Conservation (phyloP, 2,888 invertebrate species). For the Apotomis turbidana region DNA sequence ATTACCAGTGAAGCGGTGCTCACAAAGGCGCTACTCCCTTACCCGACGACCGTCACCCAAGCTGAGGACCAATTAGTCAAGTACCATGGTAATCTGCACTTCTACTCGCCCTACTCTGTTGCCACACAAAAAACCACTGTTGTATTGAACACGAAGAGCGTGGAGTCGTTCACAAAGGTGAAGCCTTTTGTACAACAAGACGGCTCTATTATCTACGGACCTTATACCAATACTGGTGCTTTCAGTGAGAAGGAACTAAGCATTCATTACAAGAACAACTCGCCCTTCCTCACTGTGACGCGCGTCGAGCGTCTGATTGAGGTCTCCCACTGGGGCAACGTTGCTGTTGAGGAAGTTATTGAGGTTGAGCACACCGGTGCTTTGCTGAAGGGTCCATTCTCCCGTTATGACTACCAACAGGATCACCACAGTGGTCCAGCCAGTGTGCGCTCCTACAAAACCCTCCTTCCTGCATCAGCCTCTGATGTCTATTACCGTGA, state of each 20-base stretch:
- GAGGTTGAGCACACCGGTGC: conserved; percentile 97
- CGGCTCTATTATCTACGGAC: conserved; percentile 93
- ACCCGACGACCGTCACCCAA: conserved; percentile 95
- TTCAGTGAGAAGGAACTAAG: conserved; percentile 86
- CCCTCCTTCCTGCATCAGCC: conserved; percentile 93
- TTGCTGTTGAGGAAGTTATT: conserved; percentile 97
- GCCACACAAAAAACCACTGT: conserved; percentile 92
- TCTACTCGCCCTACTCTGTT: conserved; percentile 92
- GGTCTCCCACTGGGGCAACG: conserved; percentile 99
- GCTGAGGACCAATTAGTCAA: conserved; percentile 97
- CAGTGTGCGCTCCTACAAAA: conserved; percentile 96
- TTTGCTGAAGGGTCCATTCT: conserved; percentile 96
- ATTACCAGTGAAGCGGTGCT: conserved; percentile 89
- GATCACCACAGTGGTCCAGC: conserved; percentile 94
- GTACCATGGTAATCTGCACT: conserved; percentile 92
- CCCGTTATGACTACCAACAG: conserved; percentile 98
- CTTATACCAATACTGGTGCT: conserved; percentile 89
- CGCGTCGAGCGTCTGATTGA: conserved; percentile 94
- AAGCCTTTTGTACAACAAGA: conserved; percentile 92
- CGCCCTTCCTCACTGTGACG: conserved; percentile 97
- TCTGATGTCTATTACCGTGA: conserved; percentile 98
- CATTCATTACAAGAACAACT: conserved; percentile 98
- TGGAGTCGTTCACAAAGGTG: conserved; percentile 92
- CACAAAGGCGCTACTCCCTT: conserved; percentile 90
- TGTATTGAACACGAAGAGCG: conserved; percentile 88